Evolutionary conservation across 2,113 vertebrate species (phyloP).

Genomic region (Myodes glareolus): DNA sequence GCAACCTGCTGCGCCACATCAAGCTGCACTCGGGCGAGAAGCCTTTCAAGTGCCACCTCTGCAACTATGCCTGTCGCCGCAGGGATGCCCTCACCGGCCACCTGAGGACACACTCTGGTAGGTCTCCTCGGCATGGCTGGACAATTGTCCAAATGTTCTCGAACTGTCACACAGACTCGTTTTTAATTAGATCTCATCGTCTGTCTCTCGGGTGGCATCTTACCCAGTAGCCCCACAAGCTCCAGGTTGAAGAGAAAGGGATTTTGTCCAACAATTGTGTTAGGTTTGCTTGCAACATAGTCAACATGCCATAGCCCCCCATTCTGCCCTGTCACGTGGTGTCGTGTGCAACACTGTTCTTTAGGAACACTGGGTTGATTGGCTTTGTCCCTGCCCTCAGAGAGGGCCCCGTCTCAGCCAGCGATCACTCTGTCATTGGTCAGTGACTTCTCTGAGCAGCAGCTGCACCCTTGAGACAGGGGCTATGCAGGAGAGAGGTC

Average conservation of each 20-base stretch:
- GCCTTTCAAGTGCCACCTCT: slow-evolving; percentile 99
- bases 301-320: background rate
- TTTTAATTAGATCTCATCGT: background rate
- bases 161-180: background rate
- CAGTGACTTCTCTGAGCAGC: background rate
- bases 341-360: fast-evolving
- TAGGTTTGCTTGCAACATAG: too few species aligned
- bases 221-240: background rate
- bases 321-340: background rate
- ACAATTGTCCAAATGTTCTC: background rate
- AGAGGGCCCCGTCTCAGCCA: background rate
- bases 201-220: background rate
- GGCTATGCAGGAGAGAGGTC: background rate
- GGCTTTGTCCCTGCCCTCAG: too few species aligned
- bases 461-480: background rate
- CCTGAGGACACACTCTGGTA: slow-evolving; percentile 97
- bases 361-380: background rate
- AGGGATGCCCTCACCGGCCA: slow-evolving; percentile 98
- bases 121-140: slow-evolving; percentile 59
- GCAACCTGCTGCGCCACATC: slow-evolving; percentile 98
- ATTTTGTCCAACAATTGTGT: background rate
- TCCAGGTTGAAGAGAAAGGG: background rate
- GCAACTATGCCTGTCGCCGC: slow-evolving; percentile 98
- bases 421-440: background rate
- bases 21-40: slow-evolving; percentile 99